These are phyloP conservation scores for Excalfactoria chinensis DNA, from an alignment of 2,113 vertebrate genomes.

Conservation along the genomic window DNA sequence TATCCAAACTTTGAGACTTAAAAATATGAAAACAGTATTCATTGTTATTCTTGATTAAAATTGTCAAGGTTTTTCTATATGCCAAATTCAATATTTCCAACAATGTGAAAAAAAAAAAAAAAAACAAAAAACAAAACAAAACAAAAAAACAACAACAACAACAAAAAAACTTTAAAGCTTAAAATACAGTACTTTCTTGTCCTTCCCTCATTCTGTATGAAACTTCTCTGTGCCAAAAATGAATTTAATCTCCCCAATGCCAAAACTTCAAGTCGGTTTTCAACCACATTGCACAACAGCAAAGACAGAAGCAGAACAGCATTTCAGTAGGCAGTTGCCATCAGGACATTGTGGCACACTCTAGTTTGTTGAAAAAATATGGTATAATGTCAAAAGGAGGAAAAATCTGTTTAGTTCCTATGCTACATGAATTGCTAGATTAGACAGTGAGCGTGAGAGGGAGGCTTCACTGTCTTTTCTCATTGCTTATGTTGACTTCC, in stretches of 20 bases:
- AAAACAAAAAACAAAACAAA: no score
- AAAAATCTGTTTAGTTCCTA: slow-evolving; percentile 52
- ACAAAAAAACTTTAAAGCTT: not conserved
- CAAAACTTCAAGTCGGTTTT: slow-evolving; percentile 36
- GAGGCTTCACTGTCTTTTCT: not conserved
- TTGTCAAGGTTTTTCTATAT: not conserved
- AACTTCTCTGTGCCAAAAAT: slow-evolving; percentile 28
- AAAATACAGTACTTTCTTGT: not conserved
- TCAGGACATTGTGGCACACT: slow-evolving; percentile 57
- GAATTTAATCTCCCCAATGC: slow-evolving; percentile 33
- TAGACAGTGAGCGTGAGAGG: not conserved
- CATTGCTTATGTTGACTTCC: rapidly evolving
- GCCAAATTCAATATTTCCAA: not conserved
- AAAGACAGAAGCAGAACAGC: slow-evolving; percentile 67
- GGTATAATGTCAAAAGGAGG: slow-evolving; percentile 41
- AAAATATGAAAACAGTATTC: not conserved
- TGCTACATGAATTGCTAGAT: not conserved
- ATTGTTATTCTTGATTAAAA: not conserved
- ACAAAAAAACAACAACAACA: no score
- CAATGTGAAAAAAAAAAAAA: not conserved
- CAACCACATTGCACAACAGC: slow-evolving; percentile 43
- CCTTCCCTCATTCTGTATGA: not conserved
- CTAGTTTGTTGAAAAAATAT: slow-evolving; percentile 67
- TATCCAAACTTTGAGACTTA: not conserved
- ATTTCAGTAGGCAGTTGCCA: slow-evolving; percentile 68